phyloP scores from a whole-genome alignment of 2,113 vertebrate species.

The Bothrops jararaca region DNA sequence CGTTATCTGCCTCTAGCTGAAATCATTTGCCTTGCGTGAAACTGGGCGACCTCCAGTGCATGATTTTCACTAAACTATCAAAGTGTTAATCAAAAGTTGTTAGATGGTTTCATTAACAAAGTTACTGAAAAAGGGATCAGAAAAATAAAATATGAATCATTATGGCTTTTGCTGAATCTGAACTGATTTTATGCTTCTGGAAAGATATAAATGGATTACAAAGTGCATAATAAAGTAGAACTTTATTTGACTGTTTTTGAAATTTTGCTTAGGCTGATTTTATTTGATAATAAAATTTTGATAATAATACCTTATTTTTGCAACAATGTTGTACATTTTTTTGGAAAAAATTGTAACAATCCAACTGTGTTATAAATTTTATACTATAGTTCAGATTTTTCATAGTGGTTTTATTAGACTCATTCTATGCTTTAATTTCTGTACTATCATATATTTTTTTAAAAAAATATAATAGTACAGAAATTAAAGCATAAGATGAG shows the following conservation, averaged over 20 bases:
- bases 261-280: background rate
- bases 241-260: background rate
- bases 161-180: background rate
- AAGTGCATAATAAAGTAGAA: background rate
- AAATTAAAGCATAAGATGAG: background rate
- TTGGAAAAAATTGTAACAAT: background rate
- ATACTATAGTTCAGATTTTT: background rate
- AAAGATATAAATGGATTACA: background rate
- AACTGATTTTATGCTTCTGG: background rate
- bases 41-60: background rate
- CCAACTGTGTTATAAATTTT: background rate
- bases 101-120: background rate
- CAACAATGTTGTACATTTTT: background rate
- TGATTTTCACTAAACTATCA: background rate
- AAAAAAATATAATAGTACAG: background rate
- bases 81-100: background rate
- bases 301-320: background rate
- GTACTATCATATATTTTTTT: background rate
- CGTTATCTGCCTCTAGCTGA: background rate
- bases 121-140: background rate
- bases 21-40: background rate
- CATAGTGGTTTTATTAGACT: background rate
- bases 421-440: background rate
- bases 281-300: background rate
- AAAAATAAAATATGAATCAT: background rate